Percentiles rank a stretch among this genome's conserved stretches.
Evolutionary conservation across 23 tunicate species (phyloP).

Genomic region (Aplidium turbinatum): DNA sequence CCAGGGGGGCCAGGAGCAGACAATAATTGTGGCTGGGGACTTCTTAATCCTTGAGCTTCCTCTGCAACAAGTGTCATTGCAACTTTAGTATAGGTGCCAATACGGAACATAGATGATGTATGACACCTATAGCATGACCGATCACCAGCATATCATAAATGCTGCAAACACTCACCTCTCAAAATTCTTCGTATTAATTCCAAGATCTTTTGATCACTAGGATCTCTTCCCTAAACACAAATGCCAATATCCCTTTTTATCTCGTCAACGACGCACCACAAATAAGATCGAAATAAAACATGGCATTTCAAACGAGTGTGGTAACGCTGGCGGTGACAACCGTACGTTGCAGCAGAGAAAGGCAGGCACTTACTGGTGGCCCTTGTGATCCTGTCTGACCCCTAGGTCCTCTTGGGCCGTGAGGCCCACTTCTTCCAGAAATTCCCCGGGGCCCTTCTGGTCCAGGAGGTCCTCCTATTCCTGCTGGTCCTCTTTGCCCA

Average conservation of each 20-base stretch:
- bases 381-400: slow-evolving; percentile 84
- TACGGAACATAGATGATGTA: too few species aligned
- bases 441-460: slow-evolving; percentile 79
- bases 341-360: too few species aligned
- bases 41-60: slow-evolving; percentile 30
- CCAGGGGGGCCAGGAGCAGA: slow-evolving; percentile 42
- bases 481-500: slow-evolving; percentile 89
- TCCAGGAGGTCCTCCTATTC: slow-evolving; percentile 61
- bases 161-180: slow-evolving; percentile 50
- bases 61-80: slow-evolving; percentile 40
- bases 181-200: slow-evolving; percentile 57
- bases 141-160: too few species aligned
- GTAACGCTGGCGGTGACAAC: too few species aligned
- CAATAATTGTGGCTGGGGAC: slow-evolving; percentile 12
- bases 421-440: slow-evolving; percentile 63
- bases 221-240: slow-evolving; percentile 49
- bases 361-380: slow-evolving; percentile 57
- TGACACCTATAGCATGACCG: too few species aligned
- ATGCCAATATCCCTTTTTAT: neutral
- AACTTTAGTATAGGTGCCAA: too few species aligned
- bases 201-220: slow-evolving; percentile 84
- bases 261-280: too few species aligned
- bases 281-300: too few species aligned
- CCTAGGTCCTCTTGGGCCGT: slow-evolving; percentile 72
- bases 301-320: too few species aligned